Percentiles rank a stretch among this genome's conserved stretches.
Evolutionary conservation across 2,888 invertebrate genomes (phyloP).

Genomic region (Drosophila yooni): DNA sequence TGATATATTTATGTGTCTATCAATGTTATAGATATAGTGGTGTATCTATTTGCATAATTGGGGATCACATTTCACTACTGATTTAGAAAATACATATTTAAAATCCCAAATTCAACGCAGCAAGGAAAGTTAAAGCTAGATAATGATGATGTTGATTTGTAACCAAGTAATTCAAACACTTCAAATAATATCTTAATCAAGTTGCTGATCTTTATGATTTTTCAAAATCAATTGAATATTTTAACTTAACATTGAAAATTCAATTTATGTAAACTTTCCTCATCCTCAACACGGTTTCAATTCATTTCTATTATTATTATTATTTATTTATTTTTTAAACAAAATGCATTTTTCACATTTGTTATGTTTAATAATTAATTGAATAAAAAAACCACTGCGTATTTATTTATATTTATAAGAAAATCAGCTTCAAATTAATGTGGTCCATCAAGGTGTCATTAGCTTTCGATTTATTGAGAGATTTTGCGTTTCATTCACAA

Average conservation of each 20-base stretch:
- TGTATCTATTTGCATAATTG: background rate
- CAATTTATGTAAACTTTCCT: background rate
- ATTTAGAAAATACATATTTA: background rate
- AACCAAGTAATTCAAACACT: background rate
- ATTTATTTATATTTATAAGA: background rate
- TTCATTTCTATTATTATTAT: background rate
- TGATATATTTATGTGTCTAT: background rate
- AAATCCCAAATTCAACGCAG: background rate
- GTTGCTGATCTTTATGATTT: background rate
- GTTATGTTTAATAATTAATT: background rate
- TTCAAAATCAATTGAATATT: background rate
- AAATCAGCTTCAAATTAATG: slow-evolving; percentile 7
- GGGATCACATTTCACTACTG: background rate
- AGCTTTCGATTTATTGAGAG: background rate
- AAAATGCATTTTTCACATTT: background rate
- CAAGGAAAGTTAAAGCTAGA: background rate
- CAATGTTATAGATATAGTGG: background rate
- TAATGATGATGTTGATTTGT: background rate
- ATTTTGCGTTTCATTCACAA: background rate
- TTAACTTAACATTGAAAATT: background rate
- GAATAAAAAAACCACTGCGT: background rate
- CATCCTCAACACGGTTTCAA: background rate
- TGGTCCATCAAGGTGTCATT: background rate
- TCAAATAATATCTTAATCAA: background rate
- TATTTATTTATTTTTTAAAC: background rate